These are phyloP conservation scores for Chrosomus eos DNA, from an alignment of 2,797 vertebrate genomes.

Conservation along the genomic window DNA sequence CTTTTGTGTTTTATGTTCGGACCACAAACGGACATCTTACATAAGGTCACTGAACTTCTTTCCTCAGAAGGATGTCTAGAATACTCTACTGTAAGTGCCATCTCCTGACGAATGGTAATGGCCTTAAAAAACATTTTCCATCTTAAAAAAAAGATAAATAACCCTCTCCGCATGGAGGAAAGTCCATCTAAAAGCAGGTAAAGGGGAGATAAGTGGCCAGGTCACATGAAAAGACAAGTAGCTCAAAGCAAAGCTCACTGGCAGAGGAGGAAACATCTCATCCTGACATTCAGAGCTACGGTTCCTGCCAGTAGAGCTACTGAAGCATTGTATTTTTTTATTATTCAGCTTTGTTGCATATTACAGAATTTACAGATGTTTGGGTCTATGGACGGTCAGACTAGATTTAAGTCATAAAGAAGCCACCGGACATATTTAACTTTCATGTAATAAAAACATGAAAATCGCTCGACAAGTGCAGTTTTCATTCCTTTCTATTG, in stretches of 20 bases:
- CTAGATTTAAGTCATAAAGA: constrained; percentile 7
- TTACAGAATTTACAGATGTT: constrained; percentile 80
- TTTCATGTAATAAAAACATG: neutral
- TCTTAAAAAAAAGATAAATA: constrained; percentile 41
- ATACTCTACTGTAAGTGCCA: constrained; percentile 61
- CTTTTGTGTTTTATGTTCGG: constrained; percentile 35
- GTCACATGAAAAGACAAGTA: constrained; percentile 53
- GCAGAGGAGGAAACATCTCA: constrained; percentile 57
- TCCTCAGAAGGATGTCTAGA: constrained; percentile 63
- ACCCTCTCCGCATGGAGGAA: constrained; percentile 61
- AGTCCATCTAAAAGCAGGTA: constrained; percentile 61
- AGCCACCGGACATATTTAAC: neutral
- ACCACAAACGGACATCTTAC: constrained; percentile 61
- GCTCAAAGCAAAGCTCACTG: constrained; percentile 60
- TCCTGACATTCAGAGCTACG: constrained; percentile 73
- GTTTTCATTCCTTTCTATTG: neutral
- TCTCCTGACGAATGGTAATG: constrained; percentile 66
- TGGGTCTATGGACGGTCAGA: constrained; percentile 65
- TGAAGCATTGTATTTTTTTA: constrained; percentile 79
- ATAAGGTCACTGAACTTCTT: constrained; percentile 69
- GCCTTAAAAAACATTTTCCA: constrained; percentile 66
- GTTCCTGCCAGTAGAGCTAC: constrained; percentile 73
- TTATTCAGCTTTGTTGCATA: constrained; percentile 71
- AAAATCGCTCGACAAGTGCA: neutral
- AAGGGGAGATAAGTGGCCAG: constrained; percentile 31